Percentiles rank a stretch among this genome's conserved stretches.
Evolutionary conservation across 2,113 vertebrate genomes (phyloP).

Genomic region (Archocentrus centrarchus): DNA sequence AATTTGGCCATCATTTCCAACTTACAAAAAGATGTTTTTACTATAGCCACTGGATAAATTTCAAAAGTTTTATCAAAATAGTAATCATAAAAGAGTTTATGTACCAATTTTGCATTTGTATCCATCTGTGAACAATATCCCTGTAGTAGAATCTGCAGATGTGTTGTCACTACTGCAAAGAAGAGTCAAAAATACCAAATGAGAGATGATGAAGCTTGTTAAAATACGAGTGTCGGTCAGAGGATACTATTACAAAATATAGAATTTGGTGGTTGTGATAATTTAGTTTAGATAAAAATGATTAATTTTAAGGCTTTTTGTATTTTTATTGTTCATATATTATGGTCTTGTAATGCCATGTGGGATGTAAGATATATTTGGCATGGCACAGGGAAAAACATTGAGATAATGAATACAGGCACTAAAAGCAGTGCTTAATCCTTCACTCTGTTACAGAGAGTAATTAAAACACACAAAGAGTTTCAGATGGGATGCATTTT

Average conservation of each 20-base stretch:
- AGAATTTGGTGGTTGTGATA: background rate
- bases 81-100: slow-evolving; percentile 8
- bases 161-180: background rate
- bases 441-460: background rate
- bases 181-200: background rate
- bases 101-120: background rate
- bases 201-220: background rate
- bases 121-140: background rate
- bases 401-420: background rate
- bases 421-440: background rate
- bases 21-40: no score
- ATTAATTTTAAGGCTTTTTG: background rate
- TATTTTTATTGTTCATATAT: background rate
- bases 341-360: slow-evolving; percentile 1
- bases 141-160: background rate
- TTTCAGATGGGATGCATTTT: background rate
- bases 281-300: background rate
- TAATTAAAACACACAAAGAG: background rate
- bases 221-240: background rate
- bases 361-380: background rate
- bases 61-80: background rate
- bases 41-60: background rate
- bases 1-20: background rate
- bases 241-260: background rate
- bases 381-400: background rate